These are phyloP conservation scores for Mactromeris polynyma DNA, from an alignment of 2,888 invertebrate genomes.

Conservation along the genomic window DNA sequence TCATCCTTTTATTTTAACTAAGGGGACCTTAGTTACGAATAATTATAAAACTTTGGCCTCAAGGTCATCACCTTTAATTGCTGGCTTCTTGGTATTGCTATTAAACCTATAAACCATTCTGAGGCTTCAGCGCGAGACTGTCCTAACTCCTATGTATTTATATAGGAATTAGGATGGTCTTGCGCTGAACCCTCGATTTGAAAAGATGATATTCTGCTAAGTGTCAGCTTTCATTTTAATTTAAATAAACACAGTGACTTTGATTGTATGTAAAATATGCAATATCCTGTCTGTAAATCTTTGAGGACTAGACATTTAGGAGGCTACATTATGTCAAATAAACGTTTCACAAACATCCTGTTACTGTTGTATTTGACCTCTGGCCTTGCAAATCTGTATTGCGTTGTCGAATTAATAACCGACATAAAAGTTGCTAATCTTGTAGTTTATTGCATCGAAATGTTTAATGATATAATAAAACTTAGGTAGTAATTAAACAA, in stretches of 20 bases:
- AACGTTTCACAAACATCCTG: not conserved
- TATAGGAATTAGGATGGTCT: too few relatives aligned
- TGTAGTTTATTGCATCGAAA: not conserved
- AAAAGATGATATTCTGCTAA: not conserved
- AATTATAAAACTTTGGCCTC: too few relatives aligned
- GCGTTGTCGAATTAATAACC: not conserved
- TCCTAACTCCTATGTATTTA: too few relatives aligned
- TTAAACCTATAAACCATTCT: not conserved
- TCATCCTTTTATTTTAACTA: too few relatives aligned
- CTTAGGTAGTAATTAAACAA: not conserved
- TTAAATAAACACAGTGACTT: slow-evolving; percentile 3
- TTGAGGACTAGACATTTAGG: not conserved
- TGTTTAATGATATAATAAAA: not conserved
- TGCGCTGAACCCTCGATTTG: too few relatives aligned
- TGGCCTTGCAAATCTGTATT: not conserved
- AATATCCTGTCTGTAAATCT: not conserved
- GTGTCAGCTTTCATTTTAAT: not conserved
- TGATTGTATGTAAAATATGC: slow-evolving; percentile 6
- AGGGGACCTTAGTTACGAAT: too few relatives aligned
- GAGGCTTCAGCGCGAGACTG: too few relatives aligned
- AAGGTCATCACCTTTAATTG: not conserved
- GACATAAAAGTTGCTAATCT: not conserved
- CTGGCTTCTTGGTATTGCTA: not conserved
- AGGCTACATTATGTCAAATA: not conserved
- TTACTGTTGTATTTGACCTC: not conserved